These are phyloP conservation scores for Hyposmocoma kahamanoa DNA, from an alignment of 1,140 invertebrate genomes.

Conservation along the genomic window DNA sequence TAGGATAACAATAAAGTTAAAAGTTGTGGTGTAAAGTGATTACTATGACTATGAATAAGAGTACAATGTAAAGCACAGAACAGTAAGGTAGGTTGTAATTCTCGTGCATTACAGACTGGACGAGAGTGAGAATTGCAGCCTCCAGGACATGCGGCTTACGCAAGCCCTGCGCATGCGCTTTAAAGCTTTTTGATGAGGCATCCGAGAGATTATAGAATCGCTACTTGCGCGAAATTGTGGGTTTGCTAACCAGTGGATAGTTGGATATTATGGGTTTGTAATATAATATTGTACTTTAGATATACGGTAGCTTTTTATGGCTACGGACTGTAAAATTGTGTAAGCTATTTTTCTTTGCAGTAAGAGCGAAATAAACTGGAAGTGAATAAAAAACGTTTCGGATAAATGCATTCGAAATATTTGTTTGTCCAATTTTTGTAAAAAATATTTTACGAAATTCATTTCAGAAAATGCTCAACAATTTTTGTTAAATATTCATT, in stretches of 20 bases:
- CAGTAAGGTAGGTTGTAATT: constrained; percentile 30
- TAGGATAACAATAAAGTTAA: no score
- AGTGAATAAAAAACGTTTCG: no score
- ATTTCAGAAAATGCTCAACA: no score
- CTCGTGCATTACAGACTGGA: constrained; percentile 30
- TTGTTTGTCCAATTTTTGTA: no score
- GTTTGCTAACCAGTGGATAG: not conserved
- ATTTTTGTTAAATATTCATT: no score
- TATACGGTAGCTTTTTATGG: not conserved
- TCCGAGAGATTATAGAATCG: constrained; percentile 10
- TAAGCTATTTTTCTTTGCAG: no score
- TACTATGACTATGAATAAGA: constrained; percentile 23
- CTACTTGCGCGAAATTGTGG: not conserved
- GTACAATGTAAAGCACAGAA: constrained; percentile 22
- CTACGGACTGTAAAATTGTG: not conserved
- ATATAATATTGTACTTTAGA: not conserved
- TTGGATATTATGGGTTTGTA: not conserved
- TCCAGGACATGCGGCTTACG: constrained; percentile 35
- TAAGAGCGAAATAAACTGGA: no score
- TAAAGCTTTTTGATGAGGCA: no score
- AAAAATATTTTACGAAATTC: no score
- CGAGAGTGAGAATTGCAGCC: constrained; percentile 43
- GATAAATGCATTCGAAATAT: no score
- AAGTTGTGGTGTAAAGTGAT: no score
- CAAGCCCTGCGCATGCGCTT: constrained; percentile 16